Conservation (phyloP, 2,797 vertebrate species). For the Liparis tanakae region DNA sequence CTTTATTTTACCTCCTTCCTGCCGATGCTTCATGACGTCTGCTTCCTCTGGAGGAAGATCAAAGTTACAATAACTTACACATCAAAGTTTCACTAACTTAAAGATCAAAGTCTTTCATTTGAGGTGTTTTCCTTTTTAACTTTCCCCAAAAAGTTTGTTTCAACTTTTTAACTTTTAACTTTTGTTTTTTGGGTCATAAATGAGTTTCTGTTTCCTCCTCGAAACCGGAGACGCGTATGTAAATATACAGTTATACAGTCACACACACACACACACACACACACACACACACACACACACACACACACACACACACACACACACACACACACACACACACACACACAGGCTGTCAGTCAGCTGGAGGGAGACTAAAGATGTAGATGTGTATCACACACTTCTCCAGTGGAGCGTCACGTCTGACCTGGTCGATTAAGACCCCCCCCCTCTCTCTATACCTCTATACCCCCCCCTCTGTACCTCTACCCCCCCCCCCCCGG, state of each 20-base stretch:
- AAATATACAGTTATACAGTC: background rate
- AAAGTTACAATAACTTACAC: no score
- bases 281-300: slow-evolving; percentile 43
- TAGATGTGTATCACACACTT: slow-evolving; percentile 77
- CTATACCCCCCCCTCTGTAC: slow-evolving; percentile 24
- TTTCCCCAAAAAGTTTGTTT: no score
- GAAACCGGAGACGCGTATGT: background rate
- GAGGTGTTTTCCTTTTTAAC: no score
- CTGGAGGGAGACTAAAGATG: slow-evolving; percentile 64
- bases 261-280: slow-evolving; percentile 45
- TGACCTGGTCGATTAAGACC: slow-evolving; percentile 72
- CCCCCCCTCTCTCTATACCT: slow-evolving; percentile 30
- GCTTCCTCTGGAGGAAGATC: no score
- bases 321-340: slow-evolving; percentile 45
- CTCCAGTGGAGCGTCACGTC: slow-evolving; percentile 72
- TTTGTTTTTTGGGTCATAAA: no score
- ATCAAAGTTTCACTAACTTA: no score
- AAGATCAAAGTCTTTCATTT: no score
- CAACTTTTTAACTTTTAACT: no score
- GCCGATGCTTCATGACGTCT: no score
- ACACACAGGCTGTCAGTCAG: slow-evolving; percentile 69
- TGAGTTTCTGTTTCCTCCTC: no score
- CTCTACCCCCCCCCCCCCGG: slow-evolving; percentile 20
- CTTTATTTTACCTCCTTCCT: no score
- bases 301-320: slow-evolving; percentile 44